These are phyloP conservation scores for Ephydatia muelleri DNA, from an alignment of 37 sponge, comb jelly and placozoan species.

Conservation along the genomic window DNA sequence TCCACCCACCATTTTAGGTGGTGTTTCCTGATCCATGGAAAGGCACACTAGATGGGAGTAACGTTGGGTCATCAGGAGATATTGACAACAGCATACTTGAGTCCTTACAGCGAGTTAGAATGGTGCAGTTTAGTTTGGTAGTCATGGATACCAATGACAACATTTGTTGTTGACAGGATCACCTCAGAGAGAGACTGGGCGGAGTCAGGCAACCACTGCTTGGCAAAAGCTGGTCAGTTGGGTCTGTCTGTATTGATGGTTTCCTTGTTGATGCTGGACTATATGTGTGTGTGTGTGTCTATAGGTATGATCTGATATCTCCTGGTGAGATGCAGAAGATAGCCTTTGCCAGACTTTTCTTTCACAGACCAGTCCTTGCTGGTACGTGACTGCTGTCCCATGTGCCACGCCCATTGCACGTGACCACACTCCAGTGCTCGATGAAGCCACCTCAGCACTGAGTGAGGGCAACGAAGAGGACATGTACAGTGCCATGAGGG, in stretches of 20 bases:
- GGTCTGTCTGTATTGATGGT: neutral
- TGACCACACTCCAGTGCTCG: slow-evolving; percentile 68
- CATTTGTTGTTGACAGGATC: neutral
- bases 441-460: slow-evolving; percentile 85
- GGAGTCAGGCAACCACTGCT: neutral
- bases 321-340: slow-evolving; percentile 86
- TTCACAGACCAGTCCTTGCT: slow-evolving; percentile 71
- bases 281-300: slow-evolving; percentile 60
- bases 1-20: slow-evolving; percentile 4
- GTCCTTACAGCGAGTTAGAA: slow-evolving; percentile 32
- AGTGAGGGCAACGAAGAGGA: slow-evolving; percentile 71
- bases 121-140: neutral
- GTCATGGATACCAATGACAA: too few relatives aligned
- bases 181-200: neutral
- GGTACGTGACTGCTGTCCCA: too few relatives aligned
- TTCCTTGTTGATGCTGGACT: slow-evolving; percentile 19
- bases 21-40: slow-evolving; percentile 28
- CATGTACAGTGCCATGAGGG: slow-evolving; percentile 53
- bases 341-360: slow-evolving; percentile 80
- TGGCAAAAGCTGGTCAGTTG: neutral
- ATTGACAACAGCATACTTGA: slow-evolving; percentile 27
- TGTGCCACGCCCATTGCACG: neutral
- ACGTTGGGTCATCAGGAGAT: neutral
- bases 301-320: slow-evolving; percentile 80
- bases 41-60: neutral